These are phyloP conservation scores for Epinephelus moara DNA, from an alignment of 2,113 vertebrate species.

Conservation along the genomic window DNA sequence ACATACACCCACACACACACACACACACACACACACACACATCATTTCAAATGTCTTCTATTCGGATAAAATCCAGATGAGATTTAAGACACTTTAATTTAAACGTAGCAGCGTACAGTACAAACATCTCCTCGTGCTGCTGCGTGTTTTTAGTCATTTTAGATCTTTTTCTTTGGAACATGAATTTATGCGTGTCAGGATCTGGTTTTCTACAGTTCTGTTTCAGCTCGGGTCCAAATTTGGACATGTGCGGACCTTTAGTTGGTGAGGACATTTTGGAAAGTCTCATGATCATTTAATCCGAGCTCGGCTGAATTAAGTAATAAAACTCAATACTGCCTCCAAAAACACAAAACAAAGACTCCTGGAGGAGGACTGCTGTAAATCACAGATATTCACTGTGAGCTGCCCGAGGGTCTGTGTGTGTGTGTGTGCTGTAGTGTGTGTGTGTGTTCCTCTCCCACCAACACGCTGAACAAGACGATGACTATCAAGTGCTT, in stretches of 20 bases:
- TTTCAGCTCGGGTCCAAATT: not conserved
- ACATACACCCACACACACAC: slow-evolving; percentile 32
- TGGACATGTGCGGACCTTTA: not conserved
- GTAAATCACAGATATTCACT: slow-evolving; percentile 20
- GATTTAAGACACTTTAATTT: not conserved
- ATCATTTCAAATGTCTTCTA: not conserved
- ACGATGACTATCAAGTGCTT: slow-evolving; percentile 68
- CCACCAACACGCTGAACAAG: slow-evolving; percentile 51
- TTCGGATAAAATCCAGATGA: slow-evolving; percentile 10
- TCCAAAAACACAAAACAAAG: slow-evolving; percentile 9
- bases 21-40: slow-evolving; percentile 2
- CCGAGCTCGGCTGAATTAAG: not conserved
- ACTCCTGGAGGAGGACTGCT: slow-evolving; percentile 5
- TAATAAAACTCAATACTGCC: not conserved
- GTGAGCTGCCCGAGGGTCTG: not conserved
- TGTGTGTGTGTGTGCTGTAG: slow-evolving; percentile 35
- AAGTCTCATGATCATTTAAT: not conserved
- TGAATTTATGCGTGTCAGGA: not conserved
- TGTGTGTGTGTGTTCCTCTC: slow-evolving; percentile 55
- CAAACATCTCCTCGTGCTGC: not conserved
- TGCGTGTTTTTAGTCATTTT: not conserved
- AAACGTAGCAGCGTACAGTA: not conserved
- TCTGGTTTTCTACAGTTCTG: not conserved
- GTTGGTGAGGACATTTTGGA: not conserved
- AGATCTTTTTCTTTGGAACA: not conserved